phyloP scores from a whole-genome alignment of 1,140 invertebrate species.

The Conus ventricosus region DNA sequence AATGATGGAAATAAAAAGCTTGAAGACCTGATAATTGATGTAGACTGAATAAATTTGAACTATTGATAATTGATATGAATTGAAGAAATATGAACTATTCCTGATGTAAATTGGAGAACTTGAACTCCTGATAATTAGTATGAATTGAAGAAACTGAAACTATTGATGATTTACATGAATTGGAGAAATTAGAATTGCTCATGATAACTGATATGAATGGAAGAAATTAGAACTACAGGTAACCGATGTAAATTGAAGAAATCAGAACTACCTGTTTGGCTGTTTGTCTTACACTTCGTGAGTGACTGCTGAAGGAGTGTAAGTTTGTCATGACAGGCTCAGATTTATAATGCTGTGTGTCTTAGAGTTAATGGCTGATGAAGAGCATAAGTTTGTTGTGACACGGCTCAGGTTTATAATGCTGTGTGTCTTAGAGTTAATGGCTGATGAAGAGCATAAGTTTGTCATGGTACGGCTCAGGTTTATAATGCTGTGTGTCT shows the following conservation, averaged over 20 bases:
- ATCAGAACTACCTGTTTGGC: too few species aligned
- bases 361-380: slow-evolving; percentile 63
- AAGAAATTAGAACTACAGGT: too few species aligned
- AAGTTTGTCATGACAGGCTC: slow-evolving; percentile 72
- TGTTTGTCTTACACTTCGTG: slow-evolving; percentile 62
- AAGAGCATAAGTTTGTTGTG: too few species aligned
- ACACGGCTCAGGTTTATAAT: too few species aligned
- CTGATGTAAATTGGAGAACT: too few species aligned
- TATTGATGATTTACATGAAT: slow-evolving; percentile 77
- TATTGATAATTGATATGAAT: too few species aligned
- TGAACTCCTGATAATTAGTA: too few species aligned
- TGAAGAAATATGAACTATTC: too few species aligned
- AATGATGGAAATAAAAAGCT: too few species aligned
- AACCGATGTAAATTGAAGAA: too few species aligned
- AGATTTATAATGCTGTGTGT: slow-evolving; percentile 23
- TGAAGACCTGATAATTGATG: too few species aligned
- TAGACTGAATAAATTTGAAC: too few species aligned
- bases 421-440: slow-evolving; percentile 58
- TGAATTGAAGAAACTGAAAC: slow-evolving; percentile 65
- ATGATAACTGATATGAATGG: slow-evolving; percentile 51
- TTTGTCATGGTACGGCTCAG: slow-evolving; percentile 73
- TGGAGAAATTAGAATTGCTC: slow-evolving; percentile 85
- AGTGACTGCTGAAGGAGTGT: slow-evolving; percentile 68
- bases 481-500: not conserved
- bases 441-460: slow-evolving; percentile 68